Evolutionary conservation across 2,113 vertebrate species (phyloP).

Genomic region (Garra rufa): DNA sequence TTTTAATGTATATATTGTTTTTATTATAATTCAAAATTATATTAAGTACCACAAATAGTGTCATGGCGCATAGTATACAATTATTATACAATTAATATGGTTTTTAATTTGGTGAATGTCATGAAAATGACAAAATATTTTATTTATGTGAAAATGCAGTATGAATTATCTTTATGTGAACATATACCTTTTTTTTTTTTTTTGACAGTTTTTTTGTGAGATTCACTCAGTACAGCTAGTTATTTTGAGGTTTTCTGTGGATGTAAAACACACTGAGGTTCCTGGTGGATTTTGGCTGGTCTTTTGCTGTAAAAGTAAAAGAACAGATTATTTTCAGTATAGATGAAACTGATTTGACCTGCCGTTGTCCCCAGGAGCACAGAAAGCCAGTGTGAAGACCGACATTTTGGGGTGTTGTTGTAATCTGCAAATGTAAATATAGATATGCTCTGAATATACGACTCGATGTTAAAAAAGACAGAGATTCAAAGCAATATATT

Average conservation of each 20-base stretch:
- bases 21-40: too few relatives aligned
- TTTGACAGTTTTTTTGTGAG: neutral
- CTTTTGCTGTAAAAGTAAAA: neutral
- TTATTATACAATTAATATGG: too few relatives aligned
- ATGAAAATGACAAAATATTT: neutral
- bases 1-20: too few relatives aligned
- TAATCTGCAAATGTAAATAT: constrained; percentile 48
- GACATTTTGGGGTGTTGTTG: neutral
- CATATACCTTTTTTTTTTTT: neutral
- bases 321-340: neutral
- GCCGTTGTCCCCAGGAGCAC: neutral
- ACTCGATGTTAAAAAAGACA: constrained; percentile 52
- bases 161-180: neutral
- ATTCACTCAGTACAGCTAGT: neutral
- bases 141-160: neutral
- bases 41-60: too few relatives aligned
- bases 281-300: neutral
- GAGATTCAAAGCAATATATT: constrained; percentile 59
- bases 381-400: constrained; percentile 35
- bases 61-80: too few relatives aligned
- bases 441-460: constrained; percentile 54
- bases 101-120: neutral
- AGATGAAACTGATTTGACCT: neutral
- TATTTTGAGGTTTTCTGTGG: neutral
- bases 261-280: neutral